A percentile compares a stretch with the other conserved stretches of the same genome.
phyloP scores from a whole-genome alignment of 2,797 vertebrate species.

The Nothura maculosa region DNA sequence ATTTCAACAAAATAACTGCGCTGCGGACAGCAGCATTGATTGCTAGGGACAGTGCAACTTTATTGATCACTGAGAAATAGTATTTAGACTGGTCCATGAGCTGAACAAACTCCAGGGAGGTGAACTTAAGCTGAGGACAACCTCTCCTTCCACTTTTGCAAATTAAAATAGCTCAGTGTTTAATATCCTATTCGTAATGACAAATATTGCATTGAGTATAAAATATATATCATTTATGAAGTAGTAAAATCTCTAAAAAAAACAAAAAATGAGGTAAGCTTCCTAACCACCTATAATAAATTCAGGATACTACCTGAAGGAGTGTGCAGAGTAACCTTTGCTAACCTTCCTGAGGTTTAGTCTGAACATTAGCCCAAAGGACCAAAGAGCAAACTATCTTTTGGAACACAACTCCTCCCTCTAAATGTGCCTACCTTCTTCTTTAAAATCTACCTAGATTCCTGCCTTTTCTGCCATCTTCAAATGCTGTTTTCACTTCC shows the following conservation, averaged over 20 bases:
- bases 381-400: neutral
- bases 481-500: neutral
- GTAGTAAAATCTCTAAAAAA: neutral
- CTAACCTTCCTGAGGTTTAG: neutral
- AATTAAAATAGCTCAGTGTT: neutral
- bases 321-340: neutral
- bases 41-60: neutral
- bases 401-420: neutral
- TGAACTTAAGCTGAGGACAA: neutral
- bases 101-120: neutral
- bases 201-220: neutral
- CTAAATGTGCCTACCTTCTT: neutral
- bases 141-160: neutral
- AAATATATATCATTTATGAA: neutral
- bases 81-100: neutral
- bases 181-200: neutral
- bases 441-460: neutral
- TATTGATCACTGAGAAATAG: neutral
- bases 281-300: neutral
- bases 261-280: accelerated
- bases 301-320: neutral
- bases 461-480: neutral
- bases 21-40: neutral
- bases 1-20: neutral
- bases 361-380: neutral